Conservation (phyloP, 2,113 vertebrate species). For the Dinomys branickii region DNA sequence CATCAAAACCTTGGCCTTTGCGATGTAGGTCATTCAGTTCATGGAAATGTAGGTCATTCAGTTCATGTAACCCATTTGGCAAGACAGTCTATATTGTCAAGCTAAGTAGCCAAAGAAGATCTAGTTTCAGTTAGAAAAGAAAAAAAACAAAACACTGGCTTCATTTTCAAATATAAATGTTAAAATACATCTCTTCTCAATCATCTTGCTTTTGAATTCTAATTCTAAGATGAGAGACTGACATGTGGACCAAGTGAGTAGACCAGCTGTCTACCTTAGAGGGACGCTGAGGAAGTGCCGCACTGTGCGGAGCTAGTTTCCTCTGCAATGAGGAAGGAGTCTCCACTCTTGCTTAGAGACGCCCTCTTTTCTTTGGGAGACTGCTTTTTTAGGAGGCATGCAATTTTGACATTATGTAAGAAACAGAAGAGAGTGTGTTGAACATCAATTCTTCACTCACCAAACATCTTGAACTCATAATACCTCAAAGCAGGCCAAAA, state of each 20-base stretch:
- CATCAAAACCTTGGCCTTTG: conserved; percentile 39
- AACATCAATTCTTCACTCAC: neutral
- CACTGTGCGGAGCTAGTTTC: neutral
- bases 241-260: neutral
- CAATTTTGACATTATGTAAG: neutral
- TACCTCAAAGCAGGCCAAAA: neutral
- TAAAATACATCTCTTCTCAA: neutral
- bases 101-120: neutral
- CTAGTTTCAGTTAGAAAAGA: neutral
- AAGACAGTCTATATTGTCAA: neutral
- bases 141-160: neutral
- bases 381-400: neutral
- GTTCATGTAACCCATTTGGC: neutral
- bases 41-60: neutral
- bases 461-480: neutral
- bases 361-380: neutral
- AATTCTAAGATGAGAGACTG: neutral
- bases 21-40: neutral
- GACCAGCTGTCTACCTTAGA: neutral
- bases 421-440: neutral
- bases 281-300: too few relatives aligned
- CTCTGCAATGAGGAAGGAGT: neutral
- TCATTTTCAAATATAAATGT: neutral
- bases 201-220: neutral
- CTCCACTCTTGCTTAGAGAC: neutral